Evolutionary conservation across 1,140 invertebrate species (phyloP).

Genomic region (Macrobrachium rosenbergii): DNA sequence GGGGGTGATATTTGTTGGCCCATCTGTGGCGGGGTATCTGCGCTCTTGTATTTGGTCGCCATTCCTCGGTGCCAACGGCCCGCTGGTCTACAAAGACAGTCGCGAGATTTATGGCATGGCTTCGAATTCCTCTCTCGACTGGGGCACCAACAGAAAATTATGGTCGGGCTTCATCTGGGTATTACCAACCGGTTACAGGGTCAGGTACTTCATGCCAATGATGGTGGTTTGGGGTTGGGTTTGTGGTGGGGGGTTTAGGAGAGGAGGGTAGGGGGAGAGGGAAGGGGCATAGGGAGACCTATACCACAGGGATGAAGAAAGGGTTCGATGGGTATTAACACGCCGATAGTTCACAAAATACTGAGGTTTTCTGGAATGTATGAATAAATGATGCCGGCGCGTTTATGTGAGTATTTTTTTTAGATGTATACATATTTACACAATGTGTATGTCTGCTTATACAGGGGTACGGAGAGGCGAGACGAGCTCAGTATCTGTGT

Average conservation of each 20-base stretch:
- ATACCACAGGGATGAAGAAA: background rate
- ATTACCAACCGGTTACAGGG: conserved; percentile 61
- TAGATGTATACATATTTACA: too few species aligned
- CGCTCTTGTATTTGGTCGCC: conserved; percentile 3
- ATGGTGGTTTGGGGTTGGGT: background rate
- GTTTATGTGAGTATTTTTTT: too few species aligned
- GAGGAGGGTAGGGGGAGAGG: background rate
- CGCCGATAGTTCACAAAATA: too few species aligned
- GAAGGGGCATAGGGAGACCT: background rate
- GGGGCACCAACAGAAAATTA: conserved; percentile 61
- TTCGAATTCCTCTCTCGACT: conserved; percentile 59
- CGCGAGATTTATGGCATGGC: conserved; percentile 59
- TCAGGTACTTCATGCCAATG: conserved; percentile 28
- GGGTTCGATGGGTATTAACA: too few species aligned
- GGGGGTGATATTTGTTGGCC: conserved; percentile 14
- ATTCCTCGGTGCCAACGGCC: conserved; percentile 57
- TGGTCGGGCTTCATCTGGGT: conserved; percentile 61
- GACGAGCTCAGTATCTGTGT: too few species aligned
- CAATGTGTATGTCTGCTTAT: too few species aligned
- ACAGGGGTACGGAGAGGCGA: too few species aligned
- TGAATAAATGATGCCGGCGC: too few species aligned
- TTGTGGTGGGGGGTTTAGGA: background rate
- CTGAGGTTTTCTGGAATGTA: too few species aligned
- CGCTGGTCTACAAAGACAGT: conserved; percentile 57
- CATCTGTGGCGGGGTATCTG: conserved; percentile 37